Evolutionary conservation across 2,888 invertebrate species (phyloP).

Genomic region (Eudasyphora cyanicolor): DNA sequence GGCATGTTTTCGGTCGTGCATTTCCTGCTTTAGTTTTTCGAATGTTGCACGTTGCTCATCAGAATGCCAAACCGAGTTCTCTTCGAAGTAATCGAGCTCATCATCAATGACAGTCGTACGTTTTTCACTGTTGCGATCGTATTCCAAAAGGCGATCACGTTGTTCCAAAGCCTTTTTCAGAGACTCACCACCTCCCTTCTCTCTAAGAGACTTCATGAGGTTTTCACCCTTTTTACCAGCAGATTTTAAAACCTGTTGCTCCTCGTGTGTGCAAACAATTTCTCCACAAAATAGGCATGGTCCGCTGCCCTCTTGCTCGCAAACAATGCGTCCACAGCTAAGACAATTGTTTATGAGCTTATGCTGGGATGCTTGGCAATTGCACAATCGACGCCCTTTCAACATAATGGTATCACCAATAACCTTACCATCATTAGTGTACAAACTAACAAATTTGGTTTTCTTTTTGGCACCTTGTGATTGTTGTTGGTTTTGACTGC

Average conservation of each 20-base stretch:
- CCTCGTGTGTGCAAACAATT: constrained; percentile 89
- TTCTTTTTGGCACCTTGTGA: constrained; percentile 82
- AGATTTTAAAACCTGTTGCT: constrained; percentile 84
- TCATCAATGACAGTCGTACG: constrained; percentile 86
- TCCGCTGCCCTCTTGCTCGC: constrained; percentile 97
- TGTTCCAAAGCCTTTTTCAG: constrained; percentile 88
- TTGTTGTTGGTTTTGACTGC: constrained; percentile 53
- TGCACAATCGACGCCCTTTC: constrained; percentile 91
- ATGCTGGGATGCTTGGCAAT: constrained; percentile 96
- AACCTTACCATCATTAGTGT: constrained; percentile 85
- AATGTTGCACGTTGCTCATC: constrained; percentile 85
- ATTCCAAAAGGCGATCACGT: constrained; percentile 90
- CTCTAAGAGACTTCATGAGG: constrained; percentile 84
- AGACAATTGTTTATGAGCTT: constrained; percentile 95
- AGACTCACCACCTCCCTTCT: constrained; percentile 85
- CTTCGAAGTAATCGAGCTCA: constrained; percentile 94
- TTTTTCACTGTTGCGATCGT: constrained; percentile 87
- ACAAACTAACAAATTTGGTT: constrained; percentile 88
- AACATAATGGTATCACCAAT: constrained; percentile 82
- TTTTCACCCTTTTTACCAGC: constrained; percentile 86
- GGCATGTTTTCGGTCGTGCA: constrained; percentile 85
- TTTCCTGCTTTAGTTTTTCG: constrained; percentile 84
- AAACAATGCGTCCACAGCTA: constrained; percentile 96
- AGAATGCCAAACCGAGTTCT: constrained; percentile 91
- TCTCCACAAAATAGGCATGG: constrained; percentile 96